Evolutionary conservation across 2,113 vertebrate species (phyloP).

Genomic region (Canis aureus): DNA sequence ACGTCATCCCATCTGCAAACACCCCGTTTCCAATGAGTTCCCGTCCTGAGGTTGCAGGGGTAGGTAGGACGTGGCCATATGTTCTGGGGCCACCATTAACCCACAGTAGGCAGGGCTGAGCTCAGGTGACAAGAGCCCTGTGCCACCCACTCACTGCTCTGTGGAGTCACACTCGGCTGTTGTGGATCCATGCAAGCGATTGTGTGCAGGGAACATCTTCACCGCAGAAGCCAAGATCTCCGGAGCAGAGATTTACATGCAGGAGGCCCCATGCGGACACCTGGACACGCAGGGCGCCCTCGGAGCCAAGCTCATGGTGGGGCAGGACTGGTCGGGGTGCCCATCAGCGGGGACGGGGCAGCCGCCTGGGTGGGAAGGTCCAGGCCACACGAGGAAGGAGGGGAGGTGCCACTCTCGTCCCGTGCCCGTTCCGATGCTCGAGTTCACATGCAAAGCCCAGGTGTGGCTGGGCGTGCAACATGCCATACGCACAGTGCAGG

Average conservation of each 20-base stretch:
- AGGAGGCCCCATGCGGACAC: neutral
- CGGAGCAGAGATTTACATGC: neutral
- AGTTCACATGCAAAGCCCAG: no score
- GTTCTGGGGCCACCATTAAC: neutral
- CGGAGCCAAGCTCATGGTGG: neutral
- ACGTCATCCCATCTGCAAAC: rapidly evolving
- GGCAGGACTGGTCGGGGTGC: neutral
- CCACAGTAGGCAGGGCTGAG: neutral
- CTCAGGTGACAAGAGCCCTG: neutral
- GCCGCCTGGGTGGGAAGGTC: neutral
- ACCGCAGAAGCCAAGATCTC: no score
- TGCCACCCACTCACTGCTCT: no score
- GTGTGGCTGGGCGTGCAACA: no score
- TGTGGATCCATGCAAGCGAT: rapidly evolving
- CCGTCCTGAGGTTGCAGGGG: neutral
- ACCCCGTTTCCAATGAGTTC: neutral
- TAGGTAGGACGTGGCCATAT: neutral
- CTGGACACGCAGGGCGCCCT: neutral
- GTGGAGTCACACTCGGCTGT: neutral
- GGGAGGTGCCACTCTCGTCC: no score
- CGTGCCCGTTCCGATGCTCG: no score
- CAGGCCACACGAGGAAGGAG: neutral
- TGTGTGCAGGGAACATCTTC: neutral
- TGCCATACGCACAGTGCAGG: no score
- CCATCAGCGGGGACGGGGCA: rapidly evolving